Percentiles rank a stretch among this genome's conserved stretches.
Evolutionary conservation across 2,888 invertebrate genomes (phyloP).

Genomic region (Agrotis puta): DNA sequence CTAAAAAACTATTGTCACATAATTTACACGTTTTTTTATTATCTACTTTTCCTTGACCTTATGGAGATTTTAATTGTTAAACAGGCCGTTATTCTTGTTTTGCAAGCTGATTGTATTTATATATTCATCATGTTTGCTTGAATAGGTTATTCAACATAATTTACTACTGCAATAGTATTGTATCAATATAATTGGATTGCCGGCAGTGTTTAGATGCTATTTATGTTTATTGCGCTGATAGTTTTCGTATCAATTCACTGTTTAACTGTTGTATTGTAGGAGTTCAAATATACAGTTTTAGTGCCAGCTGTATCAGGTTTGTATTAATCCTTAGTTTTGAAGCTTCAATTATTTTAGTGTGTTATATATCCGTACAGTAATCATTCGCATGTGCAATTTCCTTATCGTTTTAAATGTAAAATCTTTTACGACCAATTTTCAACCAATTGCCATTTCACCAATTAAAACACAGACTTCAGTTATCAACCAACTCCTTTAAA

Average conservation of each 20-base stretch:
- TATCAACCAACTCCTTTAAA: slow-evolving; percentile 10
- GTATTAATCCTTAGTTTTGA: slow-evolving; percentile 7
- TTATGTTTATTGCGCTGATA: slow-evolving; percentile 57
- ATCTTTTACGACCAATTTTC: neutral
- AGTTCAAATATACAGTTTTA: slow-evolving; percentile 37
- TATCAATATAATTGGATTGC: slow-evolving; percentile 59
- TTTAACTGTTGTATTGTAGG: slow-evolving; percentile 24
- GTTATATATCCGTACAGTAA: neutral
- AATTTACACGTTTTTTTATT: neutral
- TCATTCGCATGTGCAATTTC: neutral
- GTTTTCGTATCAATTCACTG: slow-evolving; percentile 51
- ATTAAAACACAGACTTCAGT: neutral
- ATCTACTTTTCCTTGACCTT: neutral
- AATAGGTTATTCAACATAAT: slow-evolving; percentile 48
- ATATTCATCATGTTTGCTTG: slow-evolving; percentile 52
- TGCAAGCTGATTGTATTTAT: slow-evolving; percentile 29
- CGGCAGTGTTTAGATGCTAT: slow-evolving; percentile 50
- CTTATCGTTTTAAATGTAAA: neutral
- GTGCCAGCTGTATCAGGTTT: slow-evolving; percentile 2
- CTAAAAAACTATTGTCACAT: neutral
- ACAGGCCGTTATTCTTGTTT: slow-evolving; percentile 10
- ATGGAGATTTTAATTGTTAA: slow-evolving; percentile 15
- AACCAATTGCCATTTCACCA: neutral
- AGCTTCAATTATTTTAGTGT: neutral
- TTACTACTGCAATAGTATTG: slow-evolving; percentile 56